Evolutionary conservation across 2,113 vertebrate species (phyloP).

Genomic region (Eulemur rufifrons): DNA sequence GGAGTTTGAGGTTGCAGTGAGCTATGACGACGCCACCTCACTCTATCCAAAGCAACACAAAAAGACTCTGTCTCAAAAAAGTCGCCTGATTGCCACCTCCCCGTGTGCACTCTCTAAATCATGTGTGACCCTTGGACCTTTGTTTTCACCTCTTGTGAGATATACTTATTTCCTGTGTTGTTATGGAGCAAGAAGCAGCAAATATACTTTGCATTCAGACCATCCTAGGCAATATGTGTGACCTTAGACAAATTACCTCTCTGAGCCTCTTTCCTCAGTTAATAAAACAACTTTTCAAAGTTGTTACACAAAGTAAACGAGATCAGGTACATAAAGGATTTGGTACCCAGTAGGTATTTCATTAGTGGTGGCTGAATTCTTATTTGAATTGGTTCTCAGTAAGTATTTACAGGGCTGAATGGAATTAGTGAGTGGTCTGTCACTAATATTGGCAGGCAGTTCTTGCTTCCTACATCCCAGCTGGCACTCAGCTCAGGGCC

Average conservation of each 20-base stretch:
- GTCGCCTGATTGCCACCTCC: neutral
- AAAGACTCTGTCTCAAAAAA: neutral
- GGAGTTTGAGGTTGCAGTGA: too few species aligned
- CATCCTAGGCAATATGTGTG: neutral
- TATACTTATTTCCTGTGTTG: neutral
- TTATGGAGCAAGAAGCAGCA: neutral
- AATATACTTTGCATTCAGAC: neutral
- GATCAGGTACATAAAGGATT: neutral
- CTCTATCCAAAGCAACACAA: too few species aligned
- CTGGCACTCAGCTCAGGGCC: neutral
- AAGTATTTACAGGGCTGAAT: neutral
- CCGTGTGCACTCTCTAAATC: neutral
- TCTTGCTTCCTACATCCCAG: neutral
- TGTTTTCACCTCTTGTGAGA: neutral
- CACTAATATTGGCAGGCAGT: neutral
- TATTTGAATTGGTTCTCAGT: neutral
- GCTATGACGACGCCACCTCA: too few species aligned
- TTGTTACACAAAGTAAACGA: constrained; percentile 10
- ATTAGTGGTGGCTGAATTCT: neutral
- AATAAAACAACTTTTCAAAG: neutral
- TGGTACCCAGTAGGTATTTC: neutral
- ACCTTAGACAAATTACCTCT: constrained; percentile 17
- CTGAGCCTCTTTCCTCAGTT: neutral
- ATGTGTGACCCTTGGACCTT: neutral
- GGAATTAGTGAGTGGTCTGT: constrained; percentile 31